Evolutionary conservation across 1,140 invertebrate genomes (phyloP).

Genomic region (Varroa destructor): DNA sequence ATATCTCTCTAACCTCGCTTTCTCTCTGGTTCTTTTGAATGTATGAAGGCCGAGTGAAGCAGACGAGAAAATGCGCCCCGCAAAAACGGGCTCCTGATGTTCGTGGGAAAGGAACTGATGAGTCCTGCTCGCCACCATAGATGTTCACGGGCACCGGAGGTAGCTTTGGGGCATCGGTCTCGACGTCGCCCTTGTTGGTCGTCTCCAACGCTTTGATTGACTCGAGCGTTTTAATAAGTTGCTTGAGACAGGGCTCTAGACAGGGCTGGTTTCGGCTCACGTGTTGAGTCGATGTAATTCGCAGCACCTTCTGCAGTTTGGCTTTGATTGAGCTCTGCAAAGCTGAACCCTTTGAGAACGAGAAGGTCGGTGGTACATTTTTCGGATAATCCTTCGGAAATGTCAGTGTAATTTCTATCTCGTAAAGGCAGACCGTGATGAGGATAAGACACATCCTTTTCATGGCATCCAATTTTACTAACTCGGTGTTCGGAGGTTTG

Average conservation of each 20-base stretch:
- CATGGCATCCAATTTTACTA: conserved; percentile 44
- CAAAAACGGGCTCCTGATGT: conserved; percentile 87
- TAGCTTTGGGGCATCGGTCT: conserved; percentile 23
- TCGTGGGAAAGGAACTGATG: conserved; percentile 81
- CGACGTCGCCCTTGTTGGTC: conserved; percentile 5
- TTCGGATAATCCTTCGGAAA: conserved; percentile 67
- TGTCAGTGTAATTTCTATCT: conserved; percentile 53
- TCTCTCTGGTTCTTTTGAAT: conserved; percentile 18
- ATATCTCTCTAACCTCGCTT: background rate
- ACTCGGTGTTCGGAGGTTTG: conserved; percentile 67
- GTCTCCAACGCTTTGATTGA: conserved; percentile 40
- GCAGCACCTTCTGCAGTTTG: conserved; percentile 50
- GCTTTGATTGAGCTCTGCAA: conserved; percentile 49
- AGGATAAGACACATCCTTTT: conserved; percentile 32
- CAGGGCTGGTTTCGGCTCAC: conserved; percentile 63
- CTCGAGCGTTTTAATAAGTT: conserved; percentile 55
- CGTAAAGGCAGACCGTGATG: conserved; percentile 28
- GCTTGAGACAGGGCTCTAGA: conserved; percentile 60
- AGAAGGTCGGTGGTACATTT: conserved; percentile 56
- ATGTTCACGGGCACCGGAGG: conserved; percentile 32
- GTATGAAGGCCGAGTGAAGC: conserved; percentile 25
- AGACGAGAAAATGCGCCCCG: conserved; percentile 46
- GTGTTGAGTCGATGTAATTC: conserved; percentile 56
- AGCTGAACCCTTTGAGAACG: conserved; percentile 50
- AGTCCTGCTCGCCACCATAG: conserved; percentile 41